A percentile compares a stretch with the other conserved stretches of the same genome.
Evolutionary conservation across 2,797 vertebrate genomes (phyloP).

Genomic region (Fratercula arctica): DNA sequence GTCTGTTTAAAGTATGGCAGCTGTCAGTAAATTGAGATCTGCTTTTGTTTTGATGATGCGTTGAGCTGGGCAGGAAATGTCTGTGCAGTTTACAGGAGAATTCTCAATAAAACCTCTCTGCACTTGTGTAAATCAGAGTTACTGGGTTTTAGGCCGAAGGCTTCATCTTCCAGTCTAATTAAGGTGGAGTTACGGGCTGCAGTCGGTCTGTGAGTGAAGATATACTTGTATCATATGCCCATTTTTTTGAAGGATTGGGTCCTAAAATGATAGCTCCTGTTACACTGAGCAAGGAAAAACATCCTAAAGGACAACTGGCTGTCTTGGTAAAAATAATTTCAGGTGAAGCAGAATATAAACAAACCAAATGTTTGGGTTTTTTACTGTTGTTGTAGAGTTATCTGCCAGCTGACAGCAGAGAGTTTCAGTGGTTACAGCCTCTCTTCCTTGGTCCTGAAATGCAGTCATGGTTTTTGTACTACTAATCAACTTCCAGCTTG

Average conservation of each 20-base stretch:
- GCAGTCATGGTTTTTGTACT: slow-evolving; percentile 7
- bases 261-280: neutral
- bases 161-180: slow-evolving; percentile 24
- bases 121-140: neutral
- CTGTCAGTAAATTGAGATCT: slow-evolving; percentile 26
- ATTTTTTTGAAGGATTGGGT: neutral
- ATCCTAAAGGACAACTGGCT: slow-evolving; percentile 10
- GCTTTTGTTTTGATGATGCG: slow-evolving; percentile 2
- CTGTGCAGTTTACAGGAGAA: neutral
- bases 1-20: slow-evolving; percentile 3
- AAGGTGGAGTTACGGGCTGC: neutral
- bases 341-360: slow-evolving; percentile 22
- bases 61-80: neutral
- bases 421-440: neutral
- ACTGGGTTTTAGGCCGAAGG: neutral
- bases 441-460: neutral
- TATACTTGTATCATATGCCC: neutral
- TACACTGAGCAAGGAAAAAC: neutral
- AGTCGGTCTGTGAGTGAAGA: slow-evolving; percentile 1
- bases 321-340: slow-evolving; percentile 43
- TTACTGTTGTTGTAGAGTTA: slow-evolving; percentile 30
- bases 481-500: slow-evolving; percentile 16
- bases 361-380: neutral
- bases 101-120: neutral
- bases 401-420: slow-evolving; percentile 39